Conservation (phyloP, 2,888 invertebrate genomes). For the Aleiodes leptofemur region DNA sequence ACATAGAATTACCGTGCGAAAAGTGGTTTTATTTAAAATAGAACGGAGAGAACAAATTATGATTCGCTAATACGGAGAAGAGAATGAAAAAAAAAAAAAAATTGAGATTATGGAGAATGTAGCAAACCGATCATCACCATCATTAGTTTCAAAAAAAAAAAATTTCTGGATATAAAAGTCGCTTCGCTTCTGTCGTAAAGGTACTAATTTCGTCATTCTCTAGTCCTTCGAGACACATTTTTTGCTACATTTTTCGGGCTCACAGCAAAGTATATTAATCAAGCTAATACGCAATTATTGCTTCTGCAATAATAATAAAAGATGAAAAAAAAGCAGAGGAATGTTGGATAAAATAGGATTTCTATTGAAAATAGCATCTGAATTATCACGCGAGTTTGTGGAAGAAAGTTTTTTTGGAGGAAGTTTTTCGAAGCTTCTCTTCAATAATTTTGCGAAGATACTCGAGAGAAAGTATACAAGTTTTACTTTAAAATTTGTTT, state of each 20-base stretch:
- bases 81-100: slow-evolving; percentile 4
- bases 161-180: not conserved
- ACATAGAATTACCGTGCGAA: slow-evolving; percentile 67
- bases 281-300: not conserved
- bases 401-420: no score
- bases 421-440: no score
- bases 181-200: slow-evolving; percentile 4
- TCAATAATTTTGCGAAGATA: no score
- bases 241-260: not conserved
- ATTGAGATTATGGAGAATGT: slow-evolving; percentile 5
- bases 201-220: slow-evolving; percentile 16
- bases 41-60: slow-evolving; percentile 3
- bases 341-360: no score
- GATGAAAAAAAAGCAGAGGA: no score
- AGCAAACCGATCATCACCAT: slow-evolving; percentile 26
- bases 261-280: slow-evolving; percentile 3
- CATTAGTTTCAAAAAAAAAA: slow-evolving; percentile 1
- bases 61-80: not conserved
- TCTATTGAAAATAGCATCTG: no score
- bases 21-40: slow-evolving; percentile 51
- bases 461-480: no score
- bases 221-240: slow-evolving; percentile 22
- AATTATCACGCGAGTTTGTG: no score
- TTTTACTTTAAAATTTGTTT: no score
- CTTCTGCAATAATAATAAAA: no score